Base-by-base conservation (phyloP, 1,140 invertebrate species). In the Neelides sp. region DNA sequence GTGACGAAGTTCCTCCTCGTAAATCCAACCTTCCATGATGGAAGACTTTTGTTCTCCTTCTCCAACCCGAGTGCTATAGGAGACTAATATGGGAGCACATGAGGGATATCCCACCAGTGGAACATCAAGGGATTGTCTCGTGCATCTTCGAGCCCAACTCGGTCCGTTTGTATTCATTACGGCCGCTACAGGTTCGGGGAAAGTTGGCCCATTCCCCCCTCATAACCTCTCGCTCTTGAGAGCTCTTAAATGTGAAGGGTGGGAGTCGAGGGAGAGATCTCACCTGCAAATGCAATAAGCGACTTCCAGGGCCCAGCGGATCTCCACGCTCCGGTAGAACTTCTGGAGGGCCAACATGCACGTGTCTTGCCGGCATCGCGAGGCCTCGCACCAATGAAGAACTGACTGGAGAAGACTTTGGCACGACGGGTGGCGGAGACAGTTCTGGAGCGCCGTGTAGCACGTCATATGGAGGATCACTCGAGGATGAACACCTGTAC, bases 231-330 rank as follows among this genome's bases (percentile, higher is more conserved):
- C 8, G 30, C 15, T 34, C 8, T 34, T 34, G 8, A 10, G 30
- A 15, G 30, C 15, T 34, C 15, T 8, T 34, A 19, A 4, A 39
- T 39, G 36, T 7, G 36, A 15, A 4, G 5, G 36, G 12, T 39
- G n/a, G 4, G 8, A 39, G 19, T 27, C 26, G 2, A 19, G 8
- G 8, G 30, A 34, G 30, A 10, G 10, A 56, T 76, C 80, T 81
- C 70, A 91, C 86, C 82, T 89, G 85, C 87, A 91, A 37, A 90
- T 73, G 67, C 87, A 91, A 70, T 90, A 89, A 52, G 85, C 87
- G 57, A 90, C 83, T 65, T 90, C 85, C 48, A 87, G 75, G 59
- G 82, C 85, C 74, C 83, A 82, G 53, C 78, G 77, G 48, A 82
- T 77, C 42, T 78, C 77, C 4, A 80, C 78, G 54, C 78, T 79